Evolutionary conservation across 2,888 invertebrate genomes (phyloP), one percentile per base, ranked within the genome.

Genomic region (Caenorhabditis japonica): DNA sequence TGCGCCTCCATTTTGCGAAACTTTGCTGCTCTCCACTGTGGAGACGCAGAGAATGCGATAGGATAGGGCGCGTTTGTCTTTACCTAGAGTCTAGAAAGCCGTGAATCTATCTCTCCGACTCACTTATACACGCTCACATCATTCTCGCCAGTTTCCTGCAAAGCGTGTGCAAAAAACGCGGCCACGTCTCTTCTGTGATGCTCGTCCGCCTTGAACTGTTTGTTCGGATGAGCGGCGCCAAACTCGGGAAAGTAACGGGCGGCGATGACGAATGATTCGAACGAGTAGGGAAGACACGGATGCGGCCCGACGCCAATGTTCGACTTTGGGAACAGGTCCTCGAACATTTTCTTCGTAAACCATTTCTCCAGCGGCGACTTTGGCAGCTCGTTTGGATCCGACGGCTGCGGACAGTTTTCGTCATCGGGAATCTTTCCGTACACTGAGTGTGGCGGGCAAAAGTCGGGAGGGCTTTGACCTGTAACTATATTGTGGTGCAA

Each of bases 131-230:
- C 61, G 12, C 73, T 72, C 36, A 84, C 69, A 71, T 86, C 81
- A 33, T 84, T 86, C 44, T 87, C 84, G 3, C 87, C 87, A 33
- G 87, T 87, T 66, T 87, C 87, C 52, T 87, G 87, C 0, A 87
- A 61, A 17, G 82, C 84, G 47, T 87, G 87, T 0, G 87, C 85
- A 38, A 87, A 86, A 56, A 87, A 87, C 7, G 85, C 83, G 5
- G 87, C 83, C 8, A 87, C 76, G 56, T 87, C 87, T 8, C 86
- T 39, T 13, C 79, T 71, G 25, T 77, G 73, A 59, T 79, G 74
- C 51, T 79, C 79, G 43, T 72, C 60, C 15, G 76, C 61, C 39
- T 75, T 75, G 71, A 72, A 79, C n/a, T 56, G 60, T 61, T 83
- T 83, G 43, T 70, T 70, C n/a, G 80, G 76, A 58, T 76, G 70